Percentiles rank a stretch among this genome's conserved stretches.
phyloP scores from a whole-genome alignment of 2,888 invertebrate genomes.

The Agonopterix subpropinquella region DNA sequence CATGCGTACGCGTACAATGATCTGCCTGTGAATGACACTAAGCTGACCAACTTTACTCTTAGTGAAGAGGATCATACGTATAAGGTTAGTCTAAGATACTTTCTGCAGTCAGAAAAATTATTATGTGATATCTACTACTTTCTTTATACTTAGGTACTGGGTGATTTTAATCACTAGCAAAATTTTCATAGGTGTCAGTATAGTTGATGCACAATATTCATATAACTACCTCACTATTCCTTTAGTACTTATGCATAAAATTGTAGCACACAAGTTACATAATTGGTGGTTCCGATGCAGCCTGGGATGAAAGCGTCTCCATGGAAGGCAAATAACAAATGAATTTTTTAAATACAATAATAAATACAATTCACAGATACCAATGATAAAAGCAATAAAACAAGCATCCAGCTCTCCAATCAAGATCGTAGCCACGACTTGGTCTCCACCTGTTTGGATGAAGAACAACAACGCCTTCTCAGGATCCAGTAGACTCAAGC shows the following conservation, averaged over 20 bases:
- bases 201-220: too few species aligned
- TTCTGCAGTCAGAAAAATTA: too few species aligned
- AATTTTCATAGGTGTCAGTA: too few species aligned
- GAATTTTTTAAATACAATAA: too few species aligned
- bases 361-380: constrained; percentile 45
- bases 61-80: constrained; percentile 78
- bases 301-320: neutral
- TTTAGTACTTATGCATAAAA: too few species aligned
- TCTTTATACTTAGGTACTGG: too few species aligned
- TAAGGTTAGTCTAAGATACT: constrained; percentile 64
- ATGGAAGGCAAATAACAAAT: neutral
- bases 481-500: constrained; percentile 62
- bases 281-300: neutral
- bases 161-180: too few species aligned
- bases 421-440: constrained; percentile 66
- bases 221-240: too few species aligned
- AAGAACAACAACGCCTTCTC: constrained; percentile 69
- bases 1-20: constrained; percentile 85
- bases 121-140: too few species aligned
- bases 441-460: constrained; percentile 82
- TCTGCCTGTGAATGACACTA: constrained; percentile 61
- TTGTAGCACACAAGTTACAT: too few species aligned
- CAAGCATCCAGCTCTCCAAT: constrained; percentile 36
- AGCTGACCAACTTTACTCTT: constrained; percentile 77
- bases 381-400: constrained; percentile 55